Evolutionary conservation across 2,888 invertebrate species (phyloP).

Genomic region (Notodromas monacha): DNA sequence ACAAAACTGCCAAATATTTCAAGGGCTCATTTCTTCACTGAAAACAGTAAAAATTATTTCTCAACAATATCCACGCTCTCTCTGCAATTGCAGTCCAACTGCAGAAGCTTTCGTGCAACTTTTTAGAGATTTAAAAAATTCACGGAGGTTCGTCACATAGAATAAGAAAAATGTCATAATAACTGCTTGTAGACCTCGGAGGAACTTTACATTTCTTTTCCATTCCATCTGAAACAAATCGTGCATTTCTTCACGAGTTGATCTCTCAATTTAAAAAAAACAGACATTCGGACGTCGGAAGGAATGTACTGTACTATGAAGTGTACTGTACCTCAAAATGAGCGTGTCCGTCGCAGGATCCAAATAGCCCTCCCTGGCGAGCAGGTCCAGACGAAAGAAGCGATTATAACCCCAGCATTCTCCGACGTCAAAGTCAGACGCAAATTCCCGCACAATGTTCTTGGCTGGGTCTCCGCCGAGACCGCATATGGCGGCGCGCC

Average conservation of each 20-base stretch:
- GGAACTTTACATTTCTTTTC: too few species aligned
- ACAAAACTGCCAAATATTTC: too few species aligned
- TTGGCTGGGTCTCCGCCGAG: slow-evolving; percentile 12
- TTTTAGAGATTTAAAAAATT: too few species aligned
- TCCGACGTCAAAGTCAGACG: slow-evolving; percentile 77
- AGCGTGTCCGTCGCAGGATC: slow-evolving; percentile 50
- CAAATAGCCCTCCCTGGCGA: slow-evolving; percentile 63
- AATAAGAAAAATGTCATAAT: too few species aligned
- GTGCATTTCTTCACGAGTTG: neutral
- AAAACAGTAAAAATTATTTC: too few species aligned
- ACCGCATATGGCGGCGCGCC: too few species aligned
- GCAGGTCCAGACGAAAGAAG: slow-evolving; percentile 56
- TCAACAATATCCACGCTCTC: too few species aligned
- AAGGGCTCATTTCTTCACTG: too few species aligned
- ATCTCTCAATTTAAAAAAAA: neutral
- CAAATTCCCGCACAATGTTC: slow-evolving; percentile 71
- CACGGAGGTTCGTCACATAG: too few species aligned
- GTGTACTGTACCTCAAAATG: slow-evolving; percentile 28
- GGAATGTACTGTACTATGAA: neutral
- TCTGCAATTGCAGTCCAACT: too few species aligned
- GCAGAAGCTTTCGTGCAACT: too few species aligned
- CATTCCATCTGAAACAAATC: neutral
- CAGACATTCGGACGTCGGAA: neutral
- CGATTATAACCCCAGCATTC: slow-evolving; percentile 90
- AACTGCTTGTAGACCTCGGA: too few species aligned